Conservation (phyloP, 2,797 vertebrate species). For the Microchirus variegatus region DNA sequence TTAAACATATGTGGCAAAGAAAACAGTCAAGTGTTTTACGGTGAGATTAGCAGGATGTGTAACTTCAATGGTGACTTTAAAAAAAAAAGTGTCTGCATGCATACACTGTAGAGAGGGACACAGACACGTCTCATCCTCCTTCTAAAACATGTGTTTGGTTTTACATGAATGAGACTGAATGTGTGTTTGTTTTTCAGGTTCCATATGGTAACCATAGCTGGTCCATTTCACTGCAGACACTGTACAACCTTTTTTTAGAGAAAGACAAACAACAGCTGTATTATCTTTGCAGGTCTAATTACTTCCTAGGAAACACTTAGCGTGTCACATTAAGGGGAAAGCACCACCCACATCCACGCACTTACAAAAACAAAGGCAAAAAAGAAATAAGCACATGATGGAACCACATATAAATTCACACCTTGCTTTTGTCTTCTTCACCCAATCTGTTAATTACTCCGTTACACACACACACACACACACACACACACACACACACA, state of each 20-base stretch:
- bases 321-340: neutral
- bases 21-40: no score
- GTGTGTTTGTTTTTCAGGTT: slow-evolving; percentile 13
- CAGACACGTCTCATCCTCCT: neutral
- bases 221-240: slow-evolving; percentile 17
- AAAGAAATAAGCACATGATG: slow-evolving; percentile 1
- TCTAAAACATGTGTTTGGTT: neutral
- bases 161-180: neutral
- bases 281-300: slow-evolving; percentile 66
- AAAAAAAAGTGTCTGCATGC: no score
- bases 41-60: no score
- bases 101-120: neutral
- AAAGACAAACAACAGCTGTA: slow-evolving; percentile 57
- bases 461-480: neutral
- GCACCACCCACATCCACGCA: slow-evolving; percentile 26
- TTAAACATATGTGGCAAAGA: no score
- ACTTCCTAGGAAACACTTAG: slow-evolving; percentile 62
- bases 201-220: slow-evolving; percentile 52
- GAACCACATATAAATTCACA: neutral
- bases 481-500: no score
- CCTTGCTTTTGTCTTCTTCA: neutral
- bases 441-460: neutral
- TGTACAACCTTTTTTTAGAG: slow-evolving; percentile 22
- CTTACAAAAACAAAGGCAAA: slow-evolving; percentile 13
- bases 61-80: no score